Percentiles rank a stretch among this genome's conserved stretches.
These are phyloP conservation scores for Cyprinodon diabolis DNA, from an alignment of 2,797 vertebrate genomes.

Conservation along the genomic window DNA sequence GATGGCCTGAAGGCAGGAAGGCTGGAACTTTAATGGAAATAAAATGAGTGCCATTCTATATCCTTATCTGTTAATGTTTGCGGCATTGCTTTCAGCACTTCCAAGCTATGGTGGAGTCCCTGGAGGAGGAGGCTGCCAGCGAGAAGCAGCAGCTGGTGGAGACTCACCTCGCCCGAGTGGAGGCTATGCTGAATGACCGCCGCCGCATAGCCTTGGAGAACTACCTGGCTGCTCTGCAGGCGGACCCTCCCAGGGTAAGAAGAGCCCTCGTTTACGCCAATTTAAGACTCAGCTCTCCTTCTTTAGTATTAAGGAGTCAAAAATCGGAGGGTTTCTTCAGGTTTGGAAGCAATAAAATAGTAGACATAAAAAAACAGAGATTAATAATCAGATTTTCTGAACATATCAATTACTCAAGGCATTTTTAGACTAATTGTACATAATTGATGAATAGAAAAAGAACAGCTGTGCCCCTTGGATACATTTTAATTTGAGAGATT, in stretches of 20 bases:
- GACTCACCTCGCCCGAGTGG: constrained; percentile 95
- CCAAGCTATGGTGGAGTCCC: constrained; percentile 95
- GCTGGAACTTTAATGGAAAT: constrained; percentile 29
- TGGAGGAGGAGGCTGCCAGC: constrained; percentile 96
- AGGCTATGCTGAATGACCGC: constrained; percentile 95
- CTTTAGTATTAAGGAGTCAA: neutral
- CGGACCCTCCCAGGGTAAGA: constrained; percentile 89
- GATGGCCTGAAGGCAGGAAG: constrained; percentile 39
- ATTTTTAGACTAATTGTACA: neutral
- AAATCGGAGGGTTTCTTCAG: neutral
- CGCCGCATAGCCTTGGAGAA: constrained; percentile 96
- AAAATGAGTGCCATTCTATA: constrained; percentile 10
- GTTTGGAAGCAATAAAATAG: no score
- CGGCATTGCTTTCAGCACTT: constrained; percentile 84
- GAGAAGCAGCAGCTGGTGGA: constrained; percentile 98
- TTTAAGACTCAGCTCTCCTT: constrained; percentile 11
- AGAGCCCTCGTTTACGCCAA: constrained; percentile 6
- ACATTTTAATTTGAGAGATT: neutral
- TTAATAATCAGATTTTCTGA: no score
- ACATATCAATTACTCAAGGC: no score
- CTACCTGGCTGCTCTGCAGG: constrained; percentile 94
- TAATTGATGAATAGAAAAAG: neutral
- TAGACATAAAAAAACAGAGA: neutral
- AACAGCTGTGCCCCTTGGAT: neutral
- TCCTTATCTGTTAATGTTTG: constrained; percentile 22